Evolutionary conservation across 2,113 vertebrate genomes (phyloP), one percentile per base, ranked within the genome.

Genomic region (Hyaena hyaena): DNA sequence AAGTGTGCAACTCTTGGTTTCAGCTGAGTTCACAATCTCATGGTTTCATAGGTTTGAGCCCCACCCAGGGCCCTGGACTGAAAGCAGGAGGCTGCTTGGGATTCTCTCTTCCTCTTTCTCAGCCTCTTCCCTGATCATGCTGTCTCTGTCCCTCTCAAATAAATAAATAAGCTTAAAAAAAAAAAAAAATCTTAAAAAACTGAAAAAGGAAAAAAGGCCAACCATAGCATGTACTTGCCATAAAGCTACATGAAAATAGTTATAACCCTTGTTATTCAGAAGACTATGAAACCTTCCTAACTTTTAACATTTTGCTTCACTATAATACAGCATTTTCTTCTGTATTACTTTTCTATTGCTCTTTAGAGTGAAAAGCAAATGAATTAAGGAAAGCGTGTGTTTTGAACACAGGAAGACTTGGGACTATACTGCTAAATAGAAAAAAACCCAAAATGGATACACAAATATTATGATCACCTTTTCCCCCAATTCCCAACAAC

Each of bases 331-430:
- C 4, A 79, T 71, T 84, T 93, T 77, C 33, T 53, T 92, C 63
- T 84, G 23, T 43, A 77, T 10, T 76, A 26, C 53, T 90, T 88
- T 76, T 68, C 58, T 87, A 31, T 39, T 16, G 11, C 43, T 43
- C 11, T 93, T 92, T 24, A 71, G 17, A 83, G n/a, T 74, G 28
- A 81, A 95, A 88, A 94, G 17, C 68, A 95, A 87, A 86, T 1
- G 16, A 45, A 53, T 45, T 33, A 83, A 77, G 76, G 35, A 88
- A 96, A 83, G 92, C 21, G 3, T 21, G 23, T 61, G 10, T 68
- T 69, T 77, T 65, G 82, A 53, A 81, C 28, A 83, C 0, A 11
- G 31, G n/a, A 90, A 93, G 14, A 77, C 39, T 69, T 71, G 9
- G 9, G 55, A 74, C 63, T 43, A 15, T 58, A 50, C 63, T 71